Percentiles rank a stretch among this genome's conserved stretches.
phyloP scores from a whole-genome alignment of 2,113 vertebrate genomes.

The Morone chrysops region DNA sequence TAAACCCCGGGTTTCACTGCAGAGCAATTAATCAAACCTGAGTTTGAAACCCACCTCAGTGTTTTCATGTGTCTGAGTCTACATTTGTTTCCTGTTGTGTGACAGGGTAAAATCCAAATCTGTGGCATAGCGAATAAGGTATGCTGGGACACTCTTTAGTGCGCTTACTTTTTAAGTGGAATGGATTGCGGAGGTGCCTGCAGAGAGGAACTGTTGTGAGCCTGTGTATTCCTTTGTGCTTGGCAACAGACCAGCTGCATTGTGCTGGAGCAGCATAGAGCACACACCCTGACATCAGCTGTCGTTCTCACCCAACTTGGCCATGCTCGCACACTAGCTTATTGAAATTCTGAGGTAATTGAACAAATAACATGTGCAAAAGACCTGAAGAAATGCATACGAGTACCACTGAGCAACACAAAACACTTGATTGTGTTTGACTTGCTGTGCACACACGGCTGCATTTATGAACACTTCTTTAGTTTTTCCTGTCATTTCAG shows the following conservation, averaged over 20 bases:
- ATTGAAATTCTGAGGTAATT: slow-evolving; percentile 38
- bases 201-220: slow-evolving; percentile 74
- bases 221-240: slow-evolving; percentile 73
- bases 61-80: slow-evolving; percentile 12
- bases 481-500: slow-evolving; percentile 10
- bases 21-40: slow-evolving; percentile 51
- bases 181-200: slow-evolving; percentile 65
- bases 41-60: slow-evolving; percentile 20
- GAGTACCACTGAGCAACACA: not conserved
- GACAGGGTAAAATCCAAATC: slow-evolving; percentile 2
- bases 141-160: slow-evolving; percentile 45
- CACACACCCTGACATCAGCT: slow-evolving; percentile 81
- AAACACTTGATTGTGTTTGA: slow-evolving; percentile 3
- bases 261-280: slow-evolving; percentile 67
- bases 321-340: slow-evolving; percentile 19
- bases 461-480: not conserved
- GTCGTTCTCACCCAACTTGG: slow-evolving; percentile 69
- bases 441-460: not conserved
- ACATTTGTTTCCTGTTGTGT: slow-evolving; percentile 5
- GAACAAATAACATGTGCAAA: slow-evolving; percentile 14
- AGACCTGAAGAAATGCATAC: not conserved
- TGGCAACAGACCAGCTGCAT: slow-evolving; percentile 80
- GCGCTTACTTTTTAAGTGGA: slow-evolving; percentile 58
- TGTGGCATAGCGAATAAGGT: slow-evolving; percentile 21
- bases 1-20: slow-evolving; percentile 43